A percentile compares a stretch with the other conserved stretches of the same genome.
phyloP scores from a whole-genome alignment of 92 coral and sea anemone species.

The Palythoa heliodiscus region DNA sequence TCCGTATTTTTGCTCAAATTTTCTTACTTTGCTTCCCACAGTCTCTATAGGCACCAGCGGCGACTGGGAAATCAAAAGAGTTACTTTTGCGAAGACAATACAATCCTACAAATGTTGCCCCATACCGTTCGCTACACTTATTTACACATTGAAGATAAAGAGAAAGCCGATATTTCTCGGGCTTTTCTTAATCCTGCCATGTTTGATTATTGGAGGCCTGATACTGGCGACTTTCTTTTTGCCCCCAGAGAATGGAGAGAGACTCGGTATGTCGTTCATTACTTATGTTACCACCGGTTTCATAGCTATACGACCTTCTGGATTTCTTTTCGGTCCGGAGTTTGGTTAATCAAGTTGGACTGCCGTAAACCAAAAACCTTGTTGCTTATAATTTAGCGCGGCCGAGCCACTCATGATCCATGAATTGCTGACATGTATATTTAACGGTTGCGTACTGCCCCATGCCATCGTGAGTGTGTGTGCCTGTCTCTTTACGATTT shows the following conservation, averaged over 20 bases:
- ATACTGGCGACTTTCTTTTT: neutral
- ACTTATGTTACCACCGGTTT: neutral
- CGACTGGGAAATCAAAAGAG: neutral
- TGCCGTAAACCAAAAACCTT: too few relatives aligned
- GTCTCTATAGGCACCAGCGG: neutral
- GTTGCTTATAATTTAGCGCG: too few relatives aligned
- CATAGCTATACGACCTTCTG: too few relatives aligned
- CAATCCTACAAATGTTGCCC: neutral
- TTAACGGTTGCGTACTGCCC: too few relatives aligned
- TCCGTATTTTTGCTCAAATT: too few relatives aligned
- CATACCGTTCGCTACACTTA: neutral
- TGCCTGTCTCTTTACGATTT: too few relatives aligned
- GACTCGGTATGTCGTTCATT: neutral
- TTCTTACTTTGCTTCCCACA: neutral
- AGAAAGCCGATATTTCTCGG: neutral
- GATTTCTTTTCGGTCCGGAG: too few relatives aligned
- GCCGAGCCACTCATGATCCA: too few relatives aligned
- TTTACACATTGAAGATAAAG: neutral
- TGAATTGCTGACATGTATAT: too few relatives aligned
- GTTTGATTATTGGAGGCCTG: neutral
- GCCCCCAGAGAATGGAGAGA: neutral
- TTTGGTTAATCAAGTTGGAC: too few relatives aligned
- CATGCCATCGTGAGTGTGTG: too few relatives aligned
- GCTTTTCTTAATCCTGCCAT: neutral
- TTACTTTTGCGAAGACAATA: neutral